These are phyloP conservation scores for Hemistola chrysoprasaria DNA, from an alignment of 2,888 invertebrate genomes.

Conservation along the genomic window DNA sequence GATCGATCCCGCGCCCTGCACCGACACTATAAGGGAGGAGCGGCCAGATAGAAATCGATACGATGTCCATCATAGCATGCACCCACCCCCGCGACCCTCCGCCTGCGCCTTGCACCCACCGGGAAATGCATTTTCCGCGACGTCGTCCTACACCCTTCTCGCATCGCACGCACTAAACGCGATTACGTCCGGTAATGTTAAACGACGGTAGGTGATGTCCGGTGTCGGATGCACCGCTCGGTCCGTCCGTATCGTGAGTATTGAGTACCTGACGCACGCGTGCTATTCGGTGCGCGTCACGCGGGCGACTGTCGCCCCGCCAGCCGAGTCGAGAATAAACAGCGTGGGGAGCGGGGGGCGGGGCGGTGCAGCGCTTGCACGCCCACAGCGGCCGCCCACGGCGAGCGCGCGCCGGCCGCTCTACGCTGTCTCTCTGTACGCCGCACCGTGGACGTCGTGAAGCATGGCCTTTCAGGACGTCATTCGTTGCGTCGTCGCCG, in stretches of 20 bases:
- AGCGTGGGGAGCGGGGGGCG: slow-evolving; percentile 65
- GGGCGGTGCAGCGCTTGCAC: slow-evolving; percentile 72
- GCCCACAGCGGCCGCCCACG: slow-evolving; percentile 75
- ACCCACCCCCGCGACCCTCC: slow-evolving; percentile 83
- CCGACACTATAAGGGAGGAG: slow-evolving; percentile 78
- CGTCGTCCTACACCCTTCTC: slow-evolving; percentile 57
- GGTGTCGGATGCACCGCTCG: slow-evolving; percentile 73
- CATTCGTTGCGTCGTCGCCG: slow-evolving; percentile 31
- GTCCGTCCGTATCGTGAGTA: slow-evolving; percentile 47
- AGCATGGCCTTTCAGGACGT: slow-evolving; percentile 36
- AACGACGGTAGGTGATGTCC: slow-evolving; percentile 60
- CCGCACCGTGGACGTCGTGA: slow-evolving; percentile 17
- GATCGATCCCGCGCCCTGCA: slow-evolving; percentile 78
- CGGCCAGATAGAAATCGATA: slow-evolving; percentile 83
- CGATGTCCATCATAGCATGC: slow-evolving; percentile 84
- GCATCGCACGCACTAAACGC: slow-evolving; percentile 33
- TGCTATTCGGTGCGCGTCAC: slow-evolving; percentile 69
- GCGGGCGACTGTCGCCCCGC: slow-evolving; percentile 74
- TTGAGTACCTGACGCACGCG: slow-evolving; percentile 65
- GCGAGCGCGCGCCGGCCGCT: slow-evolving; percentile 36
- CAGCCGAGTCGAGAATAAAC: slow-evolving; percentile 75
- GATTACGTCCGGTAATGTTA: slow-evolving; percentile 39
- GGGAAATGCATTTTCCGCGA: slow-evolving; percentile 75
- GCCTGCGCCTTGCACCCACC: slow-evolving; percentile 74
- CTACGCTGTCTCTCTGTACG: slow-evolving; percentile 18